Evolutionary conservation across 53 echinoderm and acorn worm species (phyloP).

Genomic region (Crossaster papposus): DNA sequence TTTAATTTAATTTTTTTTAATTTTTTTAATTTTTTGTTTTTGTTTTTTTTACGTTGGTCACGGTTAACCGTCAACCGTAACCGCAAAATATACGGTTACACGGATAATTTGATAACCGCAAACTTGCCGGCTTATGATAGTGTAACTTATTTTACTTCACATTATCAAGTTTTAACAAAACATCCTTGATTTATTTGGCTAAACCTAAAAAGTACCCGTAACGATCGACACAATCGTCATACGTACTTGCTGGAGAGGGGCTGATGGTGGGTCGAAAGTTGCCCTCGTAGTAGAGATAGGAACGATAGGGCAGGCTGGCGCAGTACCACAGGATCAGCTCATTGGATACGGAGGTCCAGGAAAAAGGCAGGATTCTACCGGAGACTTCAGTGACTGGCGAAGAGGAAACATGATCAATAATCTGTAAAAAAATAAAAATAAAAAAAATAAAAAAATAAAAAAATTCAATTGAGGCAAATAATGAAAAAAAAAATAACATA

Average conservation of each 20-base stretch:
- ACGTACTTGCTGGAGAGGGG: constrained; percentile 71
- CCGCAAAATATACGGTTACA: no score
- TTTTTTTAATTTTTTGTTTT: no score
- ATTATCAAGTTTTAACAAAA: no score
- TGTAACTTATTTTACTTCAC: no score
- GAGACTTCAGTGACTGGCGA: constrained; percentile 38
- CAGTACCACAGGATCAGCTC: constrained; percentile 63
- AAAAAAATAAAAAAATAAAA: neutral
- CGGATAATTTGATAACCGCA: no score
- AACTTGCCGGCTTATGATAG: no score
- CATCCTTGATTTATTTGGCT: no score
- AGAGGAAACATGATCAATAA: constrained; percentile 7
- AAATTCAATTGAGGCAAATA: no score
- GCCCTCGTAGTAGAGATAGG: constrained; percentile 66
- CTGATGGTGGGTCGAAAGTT: constrained; percentile 52
- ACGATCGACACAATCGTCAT: neutral
- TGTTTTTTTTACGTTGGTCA: no score
- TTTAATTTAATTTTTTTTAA: no score
- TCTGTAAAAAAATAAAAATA: constrained; percentile 15
- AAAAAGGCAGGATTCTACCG: constrained; percentile 52
- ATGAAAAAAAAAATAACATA: neutral
- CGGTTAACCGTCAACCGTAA: no score
- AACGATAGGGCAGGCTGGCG: constrained; percentile 67
- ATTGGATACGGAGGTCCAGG: constrained; percentile 56
- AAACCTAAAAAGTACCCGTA: no score